A percentile compares a stretch with the other conserved stretches of the same genome.
Evolutionary conservation across 2,113 vertebrate species (phyloP).

Genomic region (Antechinus flavipes): DNA sequence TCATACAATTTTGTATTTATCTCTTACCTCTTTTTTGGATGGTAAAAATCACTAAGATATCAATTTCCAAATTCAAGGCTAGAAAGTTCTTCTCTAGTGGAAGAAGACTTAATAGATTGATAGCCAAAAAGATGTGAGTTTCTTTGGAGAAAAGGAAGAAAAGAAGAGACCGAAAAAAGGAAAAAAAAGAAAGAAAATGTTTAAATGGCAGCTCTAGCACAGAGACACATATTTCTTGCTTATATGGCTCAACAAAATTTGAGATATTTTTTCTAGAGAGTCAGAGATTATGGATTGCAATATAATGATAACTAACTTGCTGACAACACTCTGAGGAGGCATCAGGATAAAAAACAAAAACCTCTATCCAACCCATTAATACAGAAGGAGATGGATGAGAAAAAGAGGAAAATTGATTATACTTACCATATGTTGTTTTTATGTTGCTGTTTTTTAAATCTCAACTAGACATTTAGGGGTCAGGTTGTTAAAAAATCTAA

Average conservation of each 20-base stretch:
- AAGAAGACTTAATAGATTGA: not conserved
- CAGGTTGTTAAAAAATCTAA: not conserved
- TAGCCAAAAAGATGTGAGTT: not conserved
- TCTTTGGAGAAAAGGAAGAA: not conserved
- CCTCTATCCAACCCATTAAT: not conserved
- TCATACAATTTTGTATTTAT: not conserved
- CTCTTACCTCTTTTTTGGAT: not conserved
- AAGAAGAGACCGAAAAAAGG: not conserved
- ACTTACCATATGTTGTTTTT: not conserved
- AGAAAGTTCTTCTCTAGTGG: not conserved
- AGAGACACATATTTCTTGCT: rapidly evolving
- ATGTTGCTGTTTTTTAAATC: not conserved
- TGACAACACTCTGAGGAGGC: not conserved
- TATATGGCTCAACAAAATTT: rapidly evolving
- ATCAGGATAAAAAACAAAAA: no score
- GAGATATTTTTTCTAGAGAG: not conserved
- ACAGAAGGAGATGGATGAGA: not conserved
- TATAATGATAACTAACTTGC: not conserved
- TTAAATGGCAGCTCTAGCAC: not conserved
- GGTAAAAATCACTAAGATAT: not conserved
- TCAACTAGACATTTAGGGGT: not conserved
- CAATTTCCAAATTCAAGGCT: not conserved
- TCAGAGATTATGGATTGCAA: not conserved
- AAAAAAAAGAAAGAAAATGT: not conserved
- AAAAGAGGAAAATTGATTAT: not conserved